Base-by-base conservation (phyloP, 2,888 invertebrate genomes). In the Busseola fusca region DNA sequence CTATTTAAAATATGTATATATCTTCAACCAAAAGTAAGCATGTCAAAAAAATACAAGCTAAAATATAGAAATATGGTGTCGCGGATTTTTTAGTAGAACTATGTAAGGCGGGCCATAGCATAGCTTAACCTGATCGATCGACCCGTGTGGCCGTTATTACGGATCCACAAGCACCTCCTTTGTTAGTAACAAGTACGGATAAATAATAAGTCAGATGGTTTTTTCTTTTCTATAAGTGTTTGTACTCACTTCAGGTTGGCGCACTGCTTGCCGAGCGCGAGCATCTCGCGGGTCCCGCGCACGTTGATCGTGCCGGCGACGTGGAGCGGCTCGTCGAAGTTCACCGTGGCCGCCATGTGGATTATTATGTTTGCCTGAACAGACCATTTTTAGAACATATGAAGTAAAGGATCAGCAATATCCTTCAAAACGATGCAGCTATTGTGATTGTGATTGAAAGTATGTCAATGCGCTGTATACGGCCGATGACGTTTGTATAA, bases 331-430 rank as follows among this genome's bases (percentile, higher is more conserved):
- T 96, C 96, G 70, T 96, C 94, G 73, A 96, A 96, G 3, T 94
- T 86, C 0, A 96, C 96, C 0, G 96, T 96, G 0, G 96, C 96
- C 0, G 96, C 96, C 9, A 93, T 92, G 82, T 96, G 96, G 82
- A 96, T 93, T 42, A 96, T 95, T 16, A 96, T 87, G 21, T 95
- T 92, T 0, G 94, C 93, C 96, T 96, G 86, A 48, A 9, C 21
- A 21, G 48, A 21, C 21, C 21, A 48, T 42, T 42, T 42, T 14
- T 14, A 0, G 0, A 42, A 42, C 14, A 40, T 40, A 10, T 40
- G 40, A 40, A 42, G 7, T 7, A 48, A 21, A 21, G 1, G 48
- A 9, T 21, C 21, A 21, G 48, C 21, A 48, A 48, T 21, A 21
- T 48, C 21, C 9, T 48, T 48, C 45, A 21, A 48, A 48, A 21